These are phyloP conservation scores for Hypocryptadius cinnamomeus DNA, from an alignment of 2,113 vertebrate species.

Conservation along the genomic window DNA sequence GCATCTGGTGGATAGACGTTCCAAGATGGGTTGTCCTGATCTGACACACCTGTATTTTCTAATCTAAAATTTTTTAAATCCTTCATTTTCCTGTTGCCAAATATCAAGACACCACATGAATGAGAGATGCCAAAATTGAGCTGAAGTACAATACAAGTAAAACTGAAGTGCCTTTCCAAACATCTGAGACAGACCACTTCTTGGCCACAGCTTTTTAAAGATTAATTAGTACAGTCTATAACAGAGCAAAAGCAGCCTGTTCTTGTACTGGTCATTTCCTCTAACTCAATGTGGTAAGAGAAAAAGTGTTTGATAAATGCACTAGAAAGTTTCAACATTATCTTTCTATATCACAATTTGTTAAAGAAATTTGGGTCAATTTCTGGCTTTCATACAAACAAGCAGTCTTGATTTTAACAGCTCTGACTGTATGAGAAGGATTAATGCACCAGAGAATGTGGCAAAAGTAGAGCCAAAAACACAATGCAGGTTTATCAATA, in stretches of 20 bases:
- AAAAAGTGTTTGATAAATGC: neutral
- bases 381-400: neutral
- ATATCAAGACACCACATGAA: neutral
- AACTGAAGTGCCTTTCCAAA: neutral
- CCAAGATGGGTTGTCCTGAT: neutral
- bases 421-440: neutral
- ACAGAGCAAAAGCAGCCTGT: neutral
- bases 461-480: neutral
- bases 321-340: neutral
- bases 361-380: neutral
- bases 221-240: neutral
- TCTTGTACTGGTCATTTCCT: neutral
- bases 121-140: neutral
- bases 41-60: neutral
- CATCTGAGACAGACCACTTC: neutral
- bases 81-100: neutral
- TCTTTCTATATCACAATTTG: neutral
- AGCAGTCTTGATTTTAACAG: neutral
- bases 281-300: neutral
- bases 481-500: neutral
- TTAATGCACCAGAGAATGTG: neutral
- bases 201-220: neutral
- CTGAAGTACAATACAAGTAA: neutral
- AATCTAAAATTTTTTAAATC: neutral
- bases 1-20: neutral